Evolutionary conservation across 2,888 invertebrate species (phyloP), one percentile per base, ranked within the genome.

Genomic region (Eristalis arbustorum): DNA sequence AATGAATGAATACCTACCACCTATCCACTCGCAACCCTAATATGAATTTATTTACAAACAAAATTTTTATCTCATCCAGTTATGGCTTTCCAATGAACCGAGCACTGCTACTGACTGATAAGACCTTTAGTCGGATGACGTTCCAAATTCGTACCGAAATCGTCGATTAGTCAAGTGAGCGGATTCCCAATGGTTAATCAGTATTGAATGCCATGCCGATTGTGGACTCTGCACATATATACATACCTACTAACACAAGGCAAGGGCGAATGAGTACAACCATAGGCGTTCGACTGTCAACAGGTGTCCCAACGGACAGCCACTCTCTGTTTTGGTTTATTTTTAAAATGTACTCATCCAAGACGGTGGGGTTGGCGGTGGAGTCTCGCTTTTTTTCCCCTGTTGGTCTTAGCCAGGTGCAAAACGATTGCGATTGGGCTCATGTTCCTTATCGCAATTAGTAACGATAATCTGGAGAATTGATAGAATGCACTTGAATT

Each of bases 401-500:
- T 37, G 18, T 13, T 42, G 10, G 3, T 18, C 11, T 67, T 3
- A 13, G 49, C 83, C 83, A 84, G 83, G 78, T 84, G 78, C 84
- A 79, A 84, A 79, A 37, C 31, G 69, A 71, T 79, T 66, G 66
- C 14, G 23, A 23, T 28, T 61, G 3, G 22, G 28, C 63, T 63
- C 37, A 57, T 66, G 66, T 5, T 0, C 18, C 10, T 66, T 62
- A 78, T 66, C 71, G 42, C 14, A 61, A 67, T 73, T 72, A 42
- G 59, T 42, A 34, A 25, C 14, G 62, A 68, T 73, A 67, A 79
- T 79, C 79, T 37, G n/a, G 25, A 2, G 18, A 14, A 62, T 67
- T 73, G 79, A 79, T 79, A 61, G 56, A 79, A 84, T 75, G 78
- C 56, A 79, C 79, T 67, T 66, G 14, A 31, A 57, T 49, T 64